Percentiles rank a stretch among this genome's conserved stretches.
Evolutionary conservation across 2,888 invertebrate species (phyloP).

Genomic region (Anoncus sp.): DNA sequence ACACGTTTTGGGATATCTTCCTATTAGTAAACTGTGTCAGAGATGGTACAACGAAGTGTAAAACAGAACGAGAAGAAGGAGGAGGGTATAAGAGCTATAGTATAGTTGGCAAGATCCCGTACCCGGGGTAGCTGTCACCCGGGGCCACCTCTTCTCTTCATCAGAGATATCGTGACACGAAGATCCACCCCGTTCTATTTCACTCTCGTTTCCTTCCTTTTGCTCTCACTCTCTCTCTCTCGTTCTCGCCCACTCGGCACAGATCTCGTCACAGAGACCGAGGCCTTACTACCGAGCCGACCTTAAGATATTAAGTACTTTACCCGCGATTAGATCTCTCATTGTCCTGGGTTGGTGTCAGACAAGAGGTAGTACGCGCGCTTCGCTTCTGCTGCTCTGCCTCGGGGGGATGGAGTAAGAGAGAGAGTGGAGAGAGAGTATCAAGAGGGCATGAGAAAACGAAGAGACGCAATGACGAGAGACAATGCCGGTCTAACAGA

Average conservation of each 20-base stretch:
- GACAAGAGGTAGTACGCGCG: slow-evolving; percentile 79
- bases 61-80: slow-evolving; percentile 33
- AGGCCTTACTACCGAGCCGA: slow-evolving; percentile 72
- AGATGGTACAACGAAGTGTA: slow-evolving; percentile 39
- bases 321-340: slow-evolving; percentile 83
- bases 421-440: slow-evolving; percentile 42
- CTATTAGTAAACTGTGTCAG: slow-evolving; percentile 56
- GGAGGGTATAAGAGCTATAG: slow-evolving; percentile 6
- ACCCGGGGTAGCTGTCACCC: slow-evolving; percentile 76
- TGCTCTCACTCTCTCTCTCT: slow-evolving; percentile 41
- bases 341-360: slow-evolving; percentile 81
- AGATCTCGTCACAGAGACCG: slow-evolving; percentile 56
- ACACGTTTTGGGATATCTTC: slow-evolving; percentile 28
- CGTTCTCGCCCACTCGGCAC: slow-evolving; percentile 60
- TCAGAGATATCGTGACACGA: slow-evolving; percentile 78
- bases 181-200: slow-evolving; percentile 61
- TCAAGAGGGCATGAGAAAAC: slow-evolving; percentile 56
- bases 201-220: slow-evolving; percentile 61
- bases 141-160: slow-evolving; percentile 75
- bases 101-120: slow-evolving; percentile 66
- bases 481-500: slow-evolving; percentile 80
- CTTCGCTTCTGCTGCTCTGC: slow-evolving; percentile 48
- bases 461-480: slow-evolving; percentile 69
- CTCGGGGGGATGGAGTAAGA: slow-evolving; percentile 25
- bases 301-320: slow-evolving; percentile 83